Evolutionary conservation across 2,113 vertebrate genomes (phyloP).

Genomic region (Actenoides lindsayi): DNA sequence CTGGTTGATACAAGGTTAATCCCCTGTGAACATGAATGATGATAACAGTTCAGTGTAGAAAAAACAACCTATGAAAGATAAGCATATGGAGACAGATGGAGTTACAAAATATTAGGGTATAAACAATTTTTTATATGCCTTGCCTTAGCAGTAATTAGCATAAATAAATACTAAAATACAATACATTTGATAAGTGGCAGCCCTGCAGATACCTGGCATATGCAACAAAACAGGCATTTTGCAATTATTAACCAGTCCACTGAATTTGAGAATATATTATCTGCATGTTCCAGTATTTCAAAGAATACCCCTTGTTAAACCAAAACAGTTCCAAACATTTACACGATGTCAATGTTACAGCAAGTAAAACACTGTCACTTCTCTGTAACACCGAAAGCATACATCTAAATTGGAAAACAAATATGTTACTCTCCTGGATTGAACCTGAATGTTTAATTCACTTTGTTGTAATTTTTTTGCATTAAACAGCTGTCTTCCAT

Average conservation of each 20-base stretch:
- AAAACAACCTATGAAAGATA: background rate
- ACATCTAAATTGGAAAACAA: background rate
- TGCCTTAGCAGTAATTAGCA: background rate
- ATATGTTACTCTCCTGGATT: background rate
- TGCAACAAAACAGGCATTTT: background rate
- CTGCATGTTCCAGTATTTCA: background rate
- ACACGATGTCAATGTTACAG: background rate
- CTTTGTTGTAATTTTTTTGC: background rate
- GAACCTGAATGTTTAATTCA: background rate
- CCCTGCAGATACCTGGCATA: conserved; percentile 9
- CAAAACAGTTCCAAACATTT: background rate
- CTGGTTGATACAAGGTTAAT: background rate
- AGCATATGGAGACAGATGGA: background rate
- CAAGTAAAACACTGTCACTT: background rate
- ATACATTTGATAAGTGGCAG: background rate
- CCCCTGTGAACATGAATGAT: background rate
- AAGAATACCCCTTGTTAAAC: background rate
- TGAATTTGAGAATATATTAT: conserved; percentile 44
- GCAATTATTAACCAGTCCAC: conserved; percentile 6
- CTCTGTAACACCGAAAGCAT: background rate
- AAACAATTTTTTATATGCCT: background rate
- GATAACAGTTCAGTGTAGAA: background rate
- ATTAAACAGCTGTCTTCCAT: background rate
- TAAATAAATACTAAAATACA: background rate
- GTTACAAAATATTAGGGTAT: background rate